Evolutionary conservation across 2,888 invertebrate species (phyloP).

Genomic region (Atherix ibis): DNA sequence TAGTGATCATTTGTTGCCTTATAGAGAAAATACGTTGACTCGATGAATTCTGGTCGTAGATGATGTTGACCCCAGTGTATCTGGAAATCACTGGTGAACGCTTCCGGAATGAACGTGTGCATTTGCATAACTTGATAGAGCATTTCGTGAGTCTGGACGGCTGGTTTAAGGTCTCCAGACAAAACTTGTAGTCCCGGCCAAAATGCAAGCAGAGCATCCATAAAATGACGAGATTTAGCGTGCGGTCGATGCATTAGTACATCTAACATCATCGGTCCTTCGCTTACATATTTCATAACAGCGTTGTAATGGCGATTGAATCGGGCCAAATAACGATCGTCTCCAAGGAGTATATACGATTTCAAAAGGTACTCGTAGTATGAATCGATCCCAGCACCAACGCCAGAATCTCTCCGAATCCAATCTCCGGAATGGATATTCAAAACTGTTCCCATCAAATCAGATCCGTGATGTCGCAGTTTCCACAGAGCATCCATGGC

Average conservation of each 20-base stretch:
- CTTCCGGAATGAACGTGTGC: slow-evolving; percentile 96
- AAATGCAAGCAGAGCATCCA: slow-evolving; percentile 94
- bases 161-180: slow-evolving; percentile 84
- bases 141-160: slow-evolving; percentile 99
- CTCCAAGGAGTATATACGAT: slow-evolving; percentile 87
- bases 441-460: slow-evolving; percentile 93
- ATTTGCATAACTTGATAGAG: slow-evolving; percentile 94
- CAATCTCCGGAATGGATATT: slow-evolving; percentile 98
- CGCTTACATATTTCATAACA: slow-evolving; percentile 90
- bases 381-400: slow-evolving; percentile 98
- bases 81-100: slow-evolving; percentile 94
- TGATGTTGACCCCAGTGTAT: slow-evolving; percentile 99
- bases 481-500: slow-evolving; percentile 97
- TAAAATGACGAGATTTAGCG: slow-evolving; percentile 85
- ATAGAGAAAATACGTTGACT: slow-evolving; percentile 94
- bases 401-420: slow-evolving; percentile 90
- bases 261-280: slow-evolving; percentile 83
- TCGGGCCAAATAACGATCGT: slow-evolving; percentile 82
- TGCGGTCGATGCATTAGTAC: slow-evolving; percentile 93
- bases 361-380: slow-evolving; percentile 98
- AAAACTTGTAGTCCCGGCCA: slow-evolving; percentile 93
- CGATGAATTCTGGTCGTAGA: slow-evolving; percentile 89
- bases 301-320: slow-evolving; percentile 93
- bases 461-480: slow-evolving; percentile 71
- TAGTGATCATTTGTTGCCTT: slow-evolving; percentile 91